Conservation (phyloP, 1,140 invertebrate genomes). For the Ditylenchus dipsaci region DNA sequence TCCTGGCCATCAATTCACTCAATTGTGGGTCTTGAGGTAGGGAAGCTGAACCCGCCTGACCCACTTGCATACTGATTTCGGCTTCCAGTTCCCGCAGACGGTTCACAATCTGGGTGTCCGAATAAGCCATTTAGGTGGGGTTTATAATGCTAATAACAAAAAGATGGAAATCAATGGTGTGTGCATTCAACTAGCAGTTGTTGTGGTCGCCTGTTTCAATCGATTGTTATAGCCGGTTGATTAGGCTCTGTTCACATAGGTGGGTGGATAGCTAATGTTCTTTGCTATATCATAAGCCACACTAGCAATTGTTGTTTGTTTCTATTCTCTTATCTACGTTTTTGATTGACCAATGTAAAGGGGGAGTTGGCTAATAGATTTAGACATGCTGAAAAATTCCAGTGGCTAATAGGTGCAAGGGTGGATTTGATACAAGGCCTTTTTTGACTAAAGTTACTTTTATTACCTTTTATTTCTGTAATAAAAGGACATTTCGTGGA, state of each 20-base stretch:
- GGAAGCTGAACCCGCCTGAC: conserved; percentile 2
- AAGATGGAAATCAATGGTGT: background rate
- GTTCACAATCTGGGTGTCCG: conserved; percentile 35
- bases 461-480: too few relatives aligned
- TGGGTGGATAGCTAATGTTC: background rate
- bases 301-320: background rate
- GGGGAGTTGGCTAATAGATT: too few relatives aligned
- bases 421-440: too few relatives aligned
- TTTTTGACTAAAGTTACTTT: too few relatives aligned
- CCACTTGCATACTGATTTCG: conserved; percentile 36
- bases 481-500: too few relatives aligned
- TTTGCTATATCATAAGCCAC: background rate
- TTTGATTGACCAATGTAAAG: too few relatives aligned
- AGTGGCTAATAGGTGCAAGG: too few relatives aligned
- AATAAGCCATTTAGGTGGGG: background rate
- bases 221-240: background rate
- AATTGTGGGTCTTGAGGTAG: conserved; percentile 45
- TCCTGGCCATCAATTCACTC: conserved; percentile 42
- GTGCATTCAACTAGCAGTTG: background rate
- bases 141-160: background rate
- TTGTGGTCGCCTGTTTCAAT: background rate
- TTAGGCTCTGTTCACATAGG: background rate
- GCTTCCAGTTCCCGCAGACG: conserved; percentile 48
- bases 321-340: background rate
- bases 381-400: too few relatives aligned